Percentiles rank a stretch among this genome's conserved stretches.
Evolutionary conservation across 2,888 invertebrate species (phyloP).

Genomic region (Ashinkailepas kermadecensis): DNA sequence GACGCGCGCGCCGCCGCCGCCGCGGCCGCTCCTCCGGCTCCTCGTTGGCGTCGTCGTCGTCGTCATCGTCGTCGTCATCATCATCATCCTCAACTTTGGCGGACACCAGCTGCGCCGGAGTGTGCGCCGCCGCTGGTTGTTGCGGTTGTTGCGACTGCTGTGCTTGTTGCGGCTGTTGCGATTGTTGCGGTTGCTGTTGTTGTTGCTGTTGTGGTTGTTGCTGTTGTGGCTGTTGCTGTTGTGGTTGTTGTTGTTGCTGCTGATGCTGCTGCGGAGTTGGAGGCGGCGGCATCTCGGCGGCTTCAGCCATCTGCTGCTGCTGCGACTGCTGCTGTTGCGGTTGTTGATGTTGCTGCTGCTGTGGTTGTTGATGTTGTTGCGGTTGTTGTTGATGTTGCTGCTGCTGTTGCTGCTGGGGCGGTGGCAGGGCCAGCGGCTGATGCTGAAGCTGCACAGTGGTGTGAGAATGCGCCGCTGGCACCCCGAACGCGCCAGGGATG

Average conservation of each 20-base stretch:
- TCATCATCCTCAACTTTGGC: not conserved
- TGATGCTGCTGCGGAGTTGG: too few relatives aligned
- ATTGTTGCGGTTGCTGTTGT: not conserved
- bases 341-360: not conserved
- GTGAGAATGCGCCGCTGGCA: slow-evolving; percentile 4
- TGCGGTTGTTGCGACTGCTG: not conserved
- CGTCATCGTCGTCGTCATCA: not conserved
- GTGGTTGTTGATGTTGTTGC: not conserved
- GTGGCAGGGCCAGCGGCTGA: too few relatives aligned
- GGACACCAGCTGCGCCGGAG: not conserved
- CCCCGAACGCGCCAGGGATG: slow-evolving; percentile 25
- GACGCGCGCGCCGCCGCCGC: not conserved
- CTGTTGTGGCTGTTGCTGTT: not conserved
- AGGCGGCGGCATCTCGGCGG: not conserved
- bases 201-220: too few relatives aligned
- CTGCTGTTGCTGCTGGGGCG: not conserved
- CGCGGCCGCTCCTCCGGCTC: slow-evolving; percentile 24
- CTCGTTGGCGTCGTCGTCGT: not conserved
- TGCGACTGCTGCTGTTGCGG: not conserved
- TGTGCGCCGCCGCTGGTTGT: not conserved
- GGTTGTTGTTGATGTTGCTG: not conserved
- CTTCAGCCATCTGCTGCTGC: not conserved
- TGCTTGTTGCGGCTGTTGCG: not conserved
- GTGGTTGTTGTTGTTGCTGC: not conserved
- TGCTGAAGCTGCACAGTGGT: too few relatives aligned